phyloP scores from a whole-genome alignment of 1,140 invertebrate genomes.

The Contarinia nasturtii region DNA sequence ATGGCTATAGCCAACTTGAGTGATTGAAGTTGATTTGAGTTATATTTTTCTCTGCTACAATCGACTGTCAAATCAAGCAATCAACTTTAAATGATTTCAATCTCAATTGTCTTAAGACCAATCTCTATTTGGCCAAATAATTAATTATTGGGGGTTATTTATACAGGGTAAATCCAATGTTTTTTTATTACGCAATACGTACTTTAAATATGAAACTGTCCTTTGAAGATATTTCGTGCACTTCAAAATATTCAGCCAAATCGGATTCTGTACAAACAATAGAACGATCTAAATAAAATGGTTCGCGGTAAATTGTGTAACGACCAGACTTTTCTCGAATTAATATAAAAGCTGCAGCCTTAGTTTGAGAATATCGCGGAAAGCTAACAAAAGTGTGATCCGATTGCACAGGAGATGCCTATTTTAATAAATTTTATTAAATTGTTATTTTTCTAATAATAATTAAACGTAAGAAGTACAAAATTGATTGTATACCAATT shows the following conservation, averaged over 20 bases:
- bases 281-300: constrained; percentile 73
- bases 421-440: constrained; percentile 8
- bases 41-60: no score
- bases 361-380: constrained; percentile 43
- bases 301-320: constrained; percentile 71
- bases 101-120: no score
- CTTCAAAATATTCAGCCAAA: constrained; percentile 84
- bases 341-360: constrained; percentile 70
- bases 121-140: no score
- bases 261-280: constrained; percentile 75
- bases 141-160: no score
- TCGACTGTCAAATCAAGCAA: no score
- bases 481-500: constrained; percentile 42
- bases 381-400: constrained; percentile 29
- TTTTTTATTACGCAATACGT: no score
- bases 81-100: no score
- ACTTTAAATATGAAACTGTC: constrained; percentile 92
- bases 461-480: no score
- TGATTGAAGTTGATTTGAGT: no score
- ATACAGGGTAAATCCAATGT: no score
- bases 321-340: constrained; percentile 79
- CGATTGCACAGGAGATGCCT: constrained; percentile 33
- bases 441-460: constrained; percentile 6
- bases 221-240: constrained; percentile 81
- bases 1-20: no score